Conservation (phyloP, 2,888 invertebrate species). For the Miltochrista miniata region DNA sequence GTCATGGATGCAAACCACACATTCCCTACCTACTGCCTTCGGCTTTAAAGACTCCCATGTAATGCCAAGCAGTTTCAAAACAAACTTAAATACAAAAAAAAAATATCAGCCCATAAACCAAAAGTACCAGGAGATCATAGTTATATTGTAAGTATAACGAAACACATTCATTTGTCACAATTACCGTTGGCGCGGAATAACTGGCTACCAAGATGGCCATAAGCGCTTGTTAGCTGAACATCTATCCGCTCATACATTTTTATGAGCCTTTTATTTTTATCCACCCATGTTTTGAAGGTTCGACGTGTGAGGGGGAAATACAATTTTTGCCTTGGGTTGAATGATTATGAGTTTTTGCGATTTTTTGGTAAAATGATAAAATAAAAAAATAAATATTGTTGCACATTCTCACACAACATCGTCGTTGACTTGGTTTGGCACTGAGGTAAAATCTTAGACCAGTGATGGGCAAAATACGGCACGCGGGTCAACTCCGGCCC, state of each 20-base stretch:
- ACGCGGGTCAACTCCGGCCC: no score
- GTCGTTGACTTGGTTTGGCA: no score
- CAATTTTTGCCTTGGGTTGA: slow-evolving; percentile 11
- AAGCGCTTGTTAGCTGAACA: slow-evolving; percentile 71
- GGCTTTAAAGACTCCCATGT: no score
- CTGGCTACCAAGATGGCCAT: slow-evolving; percentile 45
- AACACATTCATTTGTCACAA: slow-evolving; percentile 76
- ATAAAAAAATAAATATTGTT: no score
- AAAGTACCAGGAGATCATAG: slow-evolving; percentile 17
- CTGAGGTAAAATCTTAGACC: no score
- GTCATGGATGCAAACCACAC: no score
- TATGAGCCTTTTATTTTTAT: slow-evolving; percentile 74
- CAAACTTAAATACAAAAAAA: neutral
- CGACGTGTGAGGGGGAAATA: slow-evolving; percentile 12
- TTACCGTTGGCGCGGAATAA: slow-evolving; percentile 80
- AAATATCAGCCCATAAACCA: neutral
- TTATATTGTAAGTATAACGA: slow-evolving; percentile 52
- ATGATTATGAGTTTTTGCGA: neutral
- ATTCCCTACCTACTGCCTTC: neutral
- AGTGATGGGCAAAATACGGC: no score
- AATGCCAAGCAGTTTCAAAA: no score
- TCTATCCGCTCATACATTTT: slow-evolving; percentile 78
- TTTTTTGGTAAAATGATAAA: neutral
- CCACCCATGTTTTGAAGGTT: slow-evolving; percentile 69
- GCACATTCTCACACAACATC: no score